phyloP scores from a whole-genome alignment of 1,140 invertebrate genomes.

The Hesperophylax magnus region DNA sequence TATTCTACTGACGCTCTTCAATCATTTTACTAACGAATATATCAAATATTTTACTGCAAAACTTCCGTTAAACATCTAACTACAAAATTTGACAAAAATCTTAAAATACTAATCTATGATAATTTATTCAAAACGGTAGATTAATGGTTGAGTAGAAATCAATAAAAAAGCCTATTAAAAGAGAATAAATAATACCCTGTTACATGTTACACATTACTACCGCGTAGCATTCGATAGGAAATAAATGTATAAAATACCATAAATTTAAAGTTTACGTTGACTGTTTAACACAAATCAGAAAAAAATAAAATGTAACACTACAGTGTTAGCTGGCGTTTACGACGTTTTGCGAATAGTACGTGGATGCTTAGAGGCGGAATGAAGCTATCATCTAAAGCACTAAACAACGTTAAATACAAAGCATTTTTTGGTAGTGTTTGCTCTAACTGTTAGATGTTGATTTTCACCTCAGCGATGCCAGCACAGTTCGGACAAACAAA shows the following conservation, averaged over 20 bases:
- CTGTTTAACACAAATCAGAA: too few species aligned
- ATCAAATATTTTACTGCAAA: too few species aligned
- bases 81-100: too few species aligned
- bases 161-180: neutral
- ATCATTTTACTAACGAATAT: too few species aligned
- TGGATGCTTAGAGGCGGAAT: neutral
- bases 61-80: too few species aligned
- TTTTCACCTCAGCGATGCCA: conserved; percentile 11
- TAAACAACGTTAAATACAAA: conserved; percentile 8
- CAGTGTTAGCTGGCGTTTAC: neutral
- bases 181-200: neutral
- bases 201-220: too few species aligned
- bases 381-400: neutral
- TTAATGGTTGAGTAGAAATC: neutral
- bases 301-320: neutral
- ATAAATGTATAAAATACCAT: too few species aligned
- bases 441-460: conserved; percentile 8
- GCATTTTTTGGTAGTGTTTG: conserved; percentile 16
- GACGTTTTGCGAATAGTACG: neutral
- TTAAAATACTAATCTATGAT: too few species aligned
- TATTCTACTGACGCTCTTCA: too few species aligned
- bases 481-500: conserved; percentile 13
- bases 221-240: too few species aligned
- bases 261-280: too few species aligned
- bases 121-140: too few species aligned